Conservation (phyloP, 2,113 vertebrate species). For the Bubo blakistoni region DNA sequence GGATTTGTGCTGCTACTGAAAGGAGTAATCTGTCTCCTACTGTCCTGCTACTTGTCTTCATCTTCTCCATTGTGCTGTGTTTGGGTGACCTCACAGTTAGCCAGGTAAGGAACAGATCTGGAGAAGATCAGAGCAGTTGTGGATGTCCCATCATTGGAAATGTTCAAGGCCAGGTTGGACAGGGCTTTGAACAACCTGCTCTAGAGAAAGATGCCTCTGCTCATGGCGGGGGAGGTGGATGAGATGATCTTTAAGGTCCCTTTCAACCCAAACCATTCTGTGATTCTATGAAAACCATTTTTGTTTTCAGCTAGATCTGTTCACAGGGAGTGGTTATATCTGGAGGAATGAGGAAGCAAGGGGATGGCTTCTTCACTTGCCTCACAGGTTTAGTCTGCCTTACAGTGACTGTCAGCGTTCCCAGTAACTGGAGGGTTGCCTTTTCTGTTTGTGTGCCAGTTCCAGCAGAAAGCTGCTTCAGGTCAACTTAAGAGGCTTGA, state of each 20-base stretch:
- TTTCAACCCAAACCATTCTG: not conserved
- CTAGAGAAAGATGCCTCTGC: not conserved
- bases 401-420: not conserved
- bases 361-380: not conserved
- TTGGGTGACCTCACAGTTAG: not conserved
- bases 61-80: not conserved
- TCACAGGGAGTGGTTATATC: not conserved
- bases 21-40: not conserved
- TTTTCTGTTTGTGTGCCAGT: not conserved
- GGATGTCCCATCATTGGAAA: not conserved
- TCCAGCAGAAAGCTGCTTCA: not conserved
- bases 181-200: not conserved
- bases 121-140: not conserved
- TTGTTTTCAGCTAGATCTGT: not conserved
- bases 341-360: not conserved
- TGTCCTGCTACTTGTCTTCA: not conserved
- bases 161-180: too few relatives aligned
- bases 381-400: not conserved
- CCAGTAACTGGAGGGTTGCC: not conserved
- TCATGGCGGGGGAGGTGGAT: accelerated
- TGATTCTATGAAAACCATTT: not conserved
- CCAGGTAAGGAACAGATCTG: not conserved
- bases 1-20: not conserved
- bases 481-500: not conserved
- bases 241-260: not conserved